A percentile compares a stretch with the other conserved stretches of the same genome.
phyloP scores from a whole-genome alignment of 2,797 vertebrate species.

The Apogon talboti region DNA sequence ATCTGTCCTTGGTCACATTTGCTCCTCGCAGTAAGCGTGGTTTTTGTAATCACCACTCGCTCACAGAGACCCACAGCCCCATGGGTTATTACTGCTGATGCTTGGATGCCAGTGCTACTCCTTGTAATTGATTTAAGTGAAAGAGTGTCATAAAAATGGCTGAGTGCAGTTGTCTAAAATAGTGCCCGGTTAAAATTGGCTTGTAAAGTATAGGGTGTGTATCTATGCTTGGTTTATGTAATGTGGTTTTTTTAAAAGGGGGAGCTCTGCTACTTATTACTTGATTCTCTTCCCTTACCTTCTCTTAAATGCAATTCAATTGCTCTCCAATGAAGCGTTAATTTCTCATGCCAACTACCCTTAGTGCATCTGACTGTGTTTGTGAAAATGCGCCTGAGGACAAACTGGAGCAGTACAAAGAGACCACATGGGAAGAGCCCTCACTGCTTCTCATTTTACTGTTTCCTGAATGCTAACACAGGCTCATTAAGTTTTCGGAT shows the following conservation, averaged over 20 bases:
- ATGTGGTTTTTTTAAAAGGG: conserved; percentile 1
- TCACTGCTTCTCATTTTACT: conserved; percentile 47
- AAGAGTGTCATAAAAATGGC: conserved; percentile 67
- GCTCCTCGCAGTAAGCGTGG: conserved; percentile 35
- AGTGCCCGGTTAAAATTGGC: conserved; percentile 57
- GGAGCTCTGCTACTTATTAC: conserved; percentile 5
- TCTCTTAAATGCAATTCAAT: conserved; percentile 33
- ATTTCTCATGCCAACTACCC: conserved; percentile 48
- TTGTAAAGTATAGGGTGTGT: conserved; percentile 62
- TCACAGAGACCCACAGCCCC: conserved; percentile 43
- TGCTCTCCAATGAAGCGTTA: conserved; percentile 41
- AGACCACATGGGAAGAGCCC: conserved; percentile 50
- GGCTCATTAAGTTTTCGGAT: conserved; percentile 59
- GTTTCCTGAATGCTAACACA: conserved; percentile 62
- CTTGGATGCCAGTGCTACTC: conserved; percentile 48
- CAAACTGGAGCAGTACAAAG: conserved; percentile 57
- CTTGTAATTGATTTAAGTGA: conserved; percentile 69
- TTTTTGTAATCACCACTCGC: conserved; percentile 63
- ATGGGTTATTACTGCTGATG: conserved; percentile 65
- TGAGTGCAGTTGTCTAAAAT: conserved; percentile 57
- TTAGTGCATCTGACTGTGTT: conserved; percentile 44
- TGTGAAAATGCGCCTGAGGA: conserved; percentile 56
- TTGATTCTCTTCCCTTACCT: conserved; percentile 27
- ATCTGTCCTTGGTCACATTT: conserved; percentile 44
- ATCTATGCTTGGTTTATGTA: conserved; percentile 33